Conservation (phyloP, 1,140 invertebrate species). For the Panagrolaimus sp. region DNA sequence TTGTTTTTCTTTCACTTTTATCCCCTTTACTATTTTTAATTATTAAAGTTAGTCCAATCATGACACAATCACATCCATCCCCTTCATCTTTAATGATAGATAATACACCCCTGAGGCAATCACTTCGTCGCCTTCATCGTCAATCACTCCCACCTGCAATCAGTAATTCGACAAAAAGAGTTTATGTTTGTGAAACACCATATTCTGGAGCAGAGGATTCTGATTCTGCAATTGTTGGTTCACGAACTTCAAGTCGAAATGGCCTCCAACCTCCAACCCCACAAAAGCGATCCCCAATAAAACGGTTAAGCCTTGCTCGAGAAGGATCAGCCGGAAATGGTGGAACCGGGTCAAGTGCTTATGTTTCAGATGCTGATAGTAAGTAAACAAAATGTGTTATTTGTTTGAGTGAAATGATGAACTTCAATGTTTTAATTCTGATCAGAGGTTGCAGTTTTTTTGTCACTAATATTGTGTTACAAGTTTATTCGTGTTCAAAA, state of each 20-base stretch:
- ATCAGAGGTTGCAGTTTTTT: not conserved
- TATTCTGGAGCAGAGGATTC: not conserved
- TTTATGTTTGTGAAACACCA: not conserved
- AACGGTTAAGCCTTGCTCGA: not conserved
- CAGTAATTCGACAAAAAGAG: conserved; percentile 22
- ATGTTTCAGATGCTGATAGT: conserved; percentile 13
- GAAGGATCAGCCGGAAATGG: not conserved
- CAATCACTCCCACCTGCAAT: conserved; percentile 37
- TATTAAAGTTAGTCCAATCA: conserved; percentile 8
- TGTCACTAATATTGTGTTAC: not conserved
- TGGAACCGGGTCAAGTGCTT: not conserved
- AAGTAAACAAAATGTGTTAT: not conserved
- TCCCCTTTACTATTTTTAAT: conserved; percentile 11
- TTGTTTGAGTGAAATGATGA: not conserved
- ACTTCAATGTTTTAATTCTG: conserved; percentile 7
- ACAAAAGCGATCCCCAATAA: not conserved
- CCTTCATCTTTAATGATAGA: not conserved
- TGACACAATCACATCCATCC: conserved; percentile 8
- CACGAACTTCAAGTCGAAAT: conserved; percentile 1
- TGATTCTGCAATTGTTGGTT: conserved; percentile 16
- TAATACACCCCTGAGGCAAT: not conserved
- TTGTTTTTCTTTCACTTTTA: conserved; percentile 19
- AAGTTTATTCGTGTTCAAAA: too few relatives aligned
- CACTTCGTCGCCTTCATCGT: conserved; percentile 26
- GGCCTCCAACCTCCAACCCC: too few relatives aligned